Percentiles rank a stretch among this genome's conserved stretches.
Evolutionary conservation across 2,113 vertebrate species (phyloP).

Genomic region (Plecotus auritus): DNA sequence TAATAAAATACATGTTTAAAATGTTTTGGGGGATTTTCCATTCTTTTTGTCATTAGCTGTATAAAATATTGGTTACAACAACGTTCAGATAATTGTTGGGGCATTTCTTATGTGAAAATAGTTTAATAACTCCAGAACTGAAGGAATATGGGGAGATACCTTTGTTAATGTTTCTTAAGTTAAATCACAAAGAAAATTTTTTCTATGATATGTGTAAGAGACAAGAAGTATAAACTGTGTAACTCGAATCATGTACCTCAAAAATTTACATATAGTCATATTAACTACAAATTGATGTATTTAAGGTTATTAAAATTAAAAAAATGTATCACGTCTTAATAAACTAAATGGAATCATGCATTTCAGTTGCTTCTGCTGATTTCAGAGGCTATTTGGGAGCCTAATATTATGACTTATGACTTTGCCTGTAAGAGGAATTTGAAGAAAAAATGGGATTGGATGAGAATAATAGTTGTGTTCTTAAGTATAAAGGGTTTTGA

Average conservation of each 20-base stretch:
- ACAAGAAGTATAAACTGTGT: background rate
- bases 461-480: background rate
- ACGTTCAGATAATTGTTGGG: background rate
- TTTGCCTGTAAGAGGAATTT: background rate
- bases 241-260: background rate
- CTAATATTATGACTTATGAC: background rate
- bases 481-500: background rate
- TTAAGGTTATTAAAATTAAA: background rate
- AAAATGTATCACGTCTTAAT: background rate
- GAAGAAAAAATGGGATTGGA: background rate
- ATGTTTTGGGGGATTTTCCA: background rate
- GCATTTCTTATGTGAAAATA: background rate
- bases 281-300: background rate
- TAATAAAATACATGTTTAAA: conserved; percentile 24
- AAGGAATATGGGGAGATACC: background rate
- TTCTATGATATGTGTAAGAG: background rate
- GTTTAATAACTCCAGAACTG: background rate
- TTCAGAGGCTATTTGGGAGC: background rate
- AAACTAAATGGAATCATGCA: background rate
- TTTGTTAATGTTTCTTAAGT: background rate
- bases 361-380: background rate
- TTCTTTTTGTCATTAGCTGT: background rate
- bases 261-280: background rate
- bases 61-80: background rate
- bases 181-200: background rate